A percentile compares a stretch with the other conserved stretches of the same genome.
phyloP scores from a whole-genome alignment of 1,140 invertebrate species.

The Euglossa dilemma region DNA sequence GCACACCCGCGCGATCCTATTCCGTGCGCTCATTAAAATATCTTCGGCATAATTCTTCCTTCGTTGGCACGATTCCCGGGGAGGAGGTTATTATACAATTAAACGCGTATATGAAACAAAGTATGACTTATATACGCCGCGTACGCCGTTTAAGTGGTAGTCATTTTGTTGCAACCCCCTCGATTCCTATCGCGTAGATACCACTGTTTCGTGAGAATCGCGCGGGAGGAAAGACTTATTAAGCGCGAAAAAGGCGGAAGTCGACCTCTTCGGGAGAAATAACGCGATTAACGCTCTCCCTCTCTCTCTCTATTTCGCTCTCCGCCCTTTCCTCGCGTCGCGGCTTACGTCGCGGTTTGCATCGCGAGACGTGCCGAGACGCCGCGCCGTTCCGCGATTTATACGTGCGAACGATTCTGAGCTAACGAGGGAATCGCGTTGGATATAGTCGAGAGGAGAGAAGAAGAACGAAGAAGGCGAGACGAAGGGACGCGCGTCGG shows the following conservation, averaged over 20 bases:
- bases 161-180: conserved; percentile 21
- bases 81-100: conserved; percentile 31
- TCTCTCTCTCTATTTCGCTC: not conserved
- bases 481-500: not conserved
- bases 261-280: conserved; percentile 16
- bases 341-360: not conserved
- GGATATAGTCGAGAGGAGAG: no score
- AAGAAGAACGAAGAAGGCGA: not conserved
- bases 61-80: conserved; percentile 33
- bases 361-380: not conserved
- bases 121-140: not conserved
- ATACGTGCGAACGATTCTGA: conserved; percentile 17
- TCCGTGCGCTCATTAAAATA: conserved; percentile 36
- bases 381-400: not conserved
- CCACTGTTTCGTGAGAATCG: conserved; percentile 22
- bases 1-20: not conserved
- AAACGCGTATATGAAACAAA: conserved; percentile 5
- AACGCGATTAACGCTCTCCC: not conserved
- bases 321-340: no score
- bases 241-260: conserved; percentile 38
- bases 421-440: conserved; percentile 7
- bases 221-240: conserved; percentile 16
- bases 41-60: conserved; percentile 27
- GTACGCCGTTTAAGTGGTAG: conserved; percentile 23
- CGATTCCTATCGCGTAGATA: conserved; percentile 6